Conservation (phyloP, 1,140 invertebrate genomes). For the Drosophila setifemur region DNA sequence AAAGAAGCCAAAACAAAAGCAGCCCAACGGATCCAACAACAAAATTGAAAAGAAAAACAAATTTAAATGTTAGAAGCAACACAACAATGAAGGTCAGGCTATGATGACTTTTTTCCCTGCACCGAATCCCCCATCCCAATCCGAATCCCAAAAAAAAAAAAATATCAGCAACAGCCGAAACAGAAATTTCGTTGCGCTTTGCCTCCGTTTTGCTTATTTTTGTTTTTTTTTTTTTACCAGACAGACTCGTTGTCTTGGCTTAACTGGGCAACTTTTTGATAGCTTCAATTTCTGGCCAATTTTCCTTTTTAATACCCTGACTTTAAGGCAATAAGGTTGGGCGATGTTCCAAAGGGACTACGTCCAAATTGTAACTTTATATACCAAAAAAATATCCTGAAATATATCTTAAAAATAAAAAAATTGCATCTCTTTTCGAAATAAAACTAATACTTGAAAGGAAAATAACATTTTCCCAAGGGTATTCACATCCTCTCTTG, state of each 20-base stretch:
- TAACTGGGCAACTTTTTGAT: conserved; percentile 54
- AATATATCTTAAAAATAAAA: too few relatives aligned
- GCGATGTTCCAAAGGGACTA: neutral
- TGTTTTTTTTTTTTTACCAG: neutral
- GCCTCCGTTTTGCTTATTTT: conserved; percentile 19
- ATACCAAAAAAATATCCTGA: too few relatives aligned
- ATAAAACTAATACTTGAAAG: too few relatives aligned
- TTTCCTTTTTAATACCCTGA: conserved; percentile 36
- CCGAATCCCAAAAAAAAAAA: neutral
- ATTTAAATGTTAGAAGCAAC: conserved; percentile 74
- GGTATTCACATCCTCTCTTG: neutral
- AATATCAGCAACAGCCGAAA: conserved; percentile 6
- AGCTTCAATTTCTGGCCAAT: conserved; percentile 64
- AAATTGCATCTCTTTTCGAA: too few relatives aligned
- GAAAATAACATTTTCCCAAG: too few relatives aligned
- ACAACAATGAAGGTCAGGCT: conserved; percentile 67
- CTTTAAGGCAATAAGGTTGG: neutral
- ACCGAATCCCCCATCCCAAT: conserved; percentile 17
- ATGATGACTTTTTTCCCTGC: conserved; percentile 41
- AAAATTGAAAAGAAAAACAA: conserved; percentile 52
- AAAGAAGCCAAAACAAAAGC: conserved; percentile 46
- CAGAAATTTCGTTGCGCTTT: conserved; percentile 40
- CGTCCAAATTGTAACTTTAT: too few relatives aligned
- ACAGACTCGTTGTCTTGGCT: conserved; percentile 37
- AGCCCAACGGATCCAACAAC: conserved; percentile 8